Conservation (phyloP, 2,797 vertebrate genomes). For the Ceryle rudis region DNA sequence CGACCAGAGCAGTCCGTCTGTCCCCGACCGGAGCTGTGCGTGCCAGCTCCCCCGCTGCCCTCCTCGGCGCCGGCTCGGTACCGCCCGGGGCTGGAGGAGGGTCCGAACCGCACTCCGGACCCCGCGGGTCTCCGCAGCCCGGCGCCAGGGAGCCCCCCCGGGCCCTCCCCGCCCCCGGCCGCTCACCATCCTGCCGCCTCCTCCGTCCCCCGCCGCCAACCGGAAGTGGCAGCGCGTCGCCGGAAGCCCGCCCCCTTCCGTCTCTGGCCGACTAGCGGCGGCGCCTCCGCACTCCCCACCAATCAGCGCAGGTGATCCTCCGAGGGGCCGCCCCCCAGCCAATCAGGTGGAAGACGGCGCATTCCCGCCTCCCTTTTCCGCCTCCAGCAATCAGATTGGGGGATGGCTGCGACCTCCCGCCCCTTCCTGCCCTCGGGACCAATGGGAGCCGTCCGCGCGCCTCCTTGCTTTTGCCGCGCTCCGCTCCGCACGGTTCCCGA, state of each 20-base stretch:
- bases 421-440: fast-evolving
- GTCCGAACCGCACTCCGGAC: too few species aligned
- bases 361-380: fast-evolving
- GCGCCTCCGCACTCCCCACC: fast-evolving
- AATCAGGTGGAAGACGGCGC: fast-evolving
- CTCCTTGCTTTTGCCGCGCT: background rate
- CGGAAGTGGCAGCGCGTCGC: background rate
- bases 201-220: background rate
- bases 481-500: background rate
- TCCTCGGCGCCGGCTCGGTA: background rate
- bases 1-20: background rate
- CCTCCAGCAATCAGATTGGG: fast-evolving
- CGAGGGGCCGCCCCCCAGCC: fast-evolving
- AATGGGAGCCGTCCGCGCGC: background rate
- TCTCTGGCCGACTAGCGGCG: background rate
- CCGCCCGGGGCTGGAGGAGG: background rate
- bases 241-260: background rate
- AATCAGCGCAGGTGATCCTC: fast-evolving
- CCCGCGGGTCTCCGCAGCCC: background rate
- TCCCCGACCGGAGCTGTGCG: background rate
- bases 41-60: too few species aligned
- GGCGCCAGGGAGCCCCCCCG: too few species aligned
- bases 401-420: fast-evolving
- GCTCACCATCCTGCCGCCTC: conserved; percentile 20
- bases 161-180: background rate